Evolutionary conservation across 2,113 vertebrate genomes (phyloP).

Genomic region (Gila orcuttii): DNA sequence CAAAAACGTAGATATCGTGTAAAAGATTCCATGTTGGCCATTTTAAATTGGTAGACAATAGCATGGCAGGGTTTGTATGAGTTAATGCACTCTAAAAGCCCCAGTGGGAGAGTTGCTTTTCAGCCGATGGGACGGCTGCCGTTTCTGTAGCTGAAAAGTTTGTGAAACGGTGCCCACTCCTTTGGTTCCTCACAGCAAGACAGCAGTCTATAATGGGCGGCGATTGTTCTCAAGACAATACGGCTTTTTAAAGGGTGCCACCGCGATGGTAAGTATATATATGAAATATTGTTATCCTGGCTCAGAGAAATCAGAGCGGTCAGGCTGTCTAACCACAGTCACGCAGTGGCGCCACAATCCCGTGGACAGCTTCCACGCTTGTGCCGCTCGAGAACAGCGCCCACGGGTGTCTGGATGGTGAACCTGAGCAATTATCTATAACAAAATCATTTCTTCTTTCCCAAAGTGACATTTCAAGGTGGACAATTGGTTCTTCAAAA

Average conservation of each 20-base stretch:
- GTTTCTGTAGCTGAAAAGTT: conserved; percentile 28
- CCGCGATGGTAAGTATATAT: conserved; percentile 56
- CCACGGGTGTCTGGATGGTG: not conserved
- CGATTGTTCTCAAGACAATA: conserved; percentile 57
- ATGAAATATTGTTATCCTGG: conserved; percentile 67
- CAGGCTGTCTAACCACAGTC: conserved; percentile 81
- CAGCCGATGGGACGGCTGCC: conserved; percentile 14
- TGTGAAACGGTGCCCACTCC: conserved; percentile 42
- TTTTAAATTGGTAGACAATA: not conserved
- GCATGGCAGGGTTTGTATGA: not conserved
- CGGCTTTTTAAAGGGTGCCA: conserved; percentile 66
- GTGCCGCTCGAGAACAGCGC: conserved; percentile 66
- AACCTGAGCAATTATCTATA: not conserved
- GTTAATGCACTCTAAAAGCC: conserved; percentile 9
- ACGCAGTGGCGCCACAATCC: conserved; percentile 71
- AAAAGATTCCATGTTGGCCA: not conserved
- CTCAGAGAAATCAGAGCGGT: conserved; percentile 80
- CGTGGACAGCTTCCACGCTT: conserved; percentile 68
- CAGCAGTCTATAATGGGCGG: conserved; percentile 51
- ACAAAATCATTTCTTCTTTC: not conserved
- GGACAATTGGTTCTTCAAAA: not conserved
- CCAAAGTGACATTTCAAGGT: not conserved
- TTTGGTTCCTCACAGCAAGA: conserved; percentile 47
- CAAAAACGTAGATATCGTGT: not conserved
- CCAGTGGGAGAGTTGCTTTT: conserved; percentile 36